A percentile compares a stretch with the other conserved stretches of the same genome.
These are phyloP conservation scores for Keiferia lycopersicella DNA, from an alignment of 2,888 invertebrate species.

Conservation along the genomic window DNA sequence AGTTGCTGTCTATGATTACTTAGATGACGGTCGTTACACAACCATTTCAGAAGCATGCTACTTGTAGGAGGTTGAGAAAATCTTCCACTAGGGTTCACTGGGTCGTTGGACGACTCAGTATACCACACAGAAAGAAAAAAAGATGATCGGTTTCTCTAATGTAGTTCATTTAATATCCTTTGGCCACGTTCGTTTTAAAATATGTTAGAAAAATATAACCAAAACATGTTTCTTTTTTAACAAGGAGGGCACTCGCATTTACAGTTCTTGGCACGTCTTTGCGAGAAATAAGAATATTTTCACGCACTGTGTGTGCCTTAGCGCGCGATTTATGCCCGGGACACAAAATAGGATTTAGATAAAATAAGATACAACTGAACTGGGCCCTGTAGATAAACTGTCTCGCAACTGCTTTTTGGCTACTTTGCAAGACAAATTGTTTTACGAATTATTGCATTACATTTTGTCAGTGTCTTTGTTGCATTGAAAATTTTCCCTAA, in stretches of 20 bases:
- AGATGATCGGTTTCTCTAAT: too few relatives aligned
- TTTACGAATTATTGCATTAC: too few relatives aligned
- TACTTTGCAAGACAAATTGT: not conserved
- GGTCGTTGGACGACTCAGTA: too few relatives aligned
- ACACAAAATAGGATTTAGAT: constrained; percentile 78
- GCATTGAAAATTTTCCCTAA: too few relatives aligned
- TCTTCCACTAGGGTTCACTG: too few relatives aligned
- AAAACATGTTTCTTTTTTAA: constrained; percentile 33
- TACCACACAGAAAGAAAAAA: too few relatives aligned
- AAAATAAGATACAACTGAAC: constrained; percentile 52
- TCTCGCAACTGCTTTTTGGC: not conserved
- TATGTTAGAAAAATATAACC: constrained; percentile 24
- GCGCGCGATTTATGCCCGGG: constrained; percentile 74
- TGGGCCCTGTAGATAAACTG: constrained; percentile 13
- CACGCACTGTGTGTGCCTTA: constrained; percentile 72
- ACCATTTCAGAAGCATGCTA: too few relatives aligned
- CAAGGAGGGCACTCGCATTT: constrained; percentile 54
- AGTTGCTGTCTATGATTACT: too few relatives aligned
- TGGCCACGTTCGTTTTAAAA: constrained; percentile 19
- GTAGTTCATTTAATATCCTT: constrained; percentile 12
- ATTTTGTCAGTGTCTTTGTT: too few relatives aligned
- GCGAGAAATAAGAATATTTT: constrained; percentile 77
- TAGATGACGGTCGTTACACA: too few relatives aligned
- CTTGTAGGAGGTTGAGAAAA: too few relatives aligned
- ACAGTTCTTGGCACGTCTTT: constrained; percentile 78